These are phyloP conservation scores for Neoscelio sp. DNA, from an alignment of 2,888 invertebrate species.

Conservation along the genomic window DNA sequence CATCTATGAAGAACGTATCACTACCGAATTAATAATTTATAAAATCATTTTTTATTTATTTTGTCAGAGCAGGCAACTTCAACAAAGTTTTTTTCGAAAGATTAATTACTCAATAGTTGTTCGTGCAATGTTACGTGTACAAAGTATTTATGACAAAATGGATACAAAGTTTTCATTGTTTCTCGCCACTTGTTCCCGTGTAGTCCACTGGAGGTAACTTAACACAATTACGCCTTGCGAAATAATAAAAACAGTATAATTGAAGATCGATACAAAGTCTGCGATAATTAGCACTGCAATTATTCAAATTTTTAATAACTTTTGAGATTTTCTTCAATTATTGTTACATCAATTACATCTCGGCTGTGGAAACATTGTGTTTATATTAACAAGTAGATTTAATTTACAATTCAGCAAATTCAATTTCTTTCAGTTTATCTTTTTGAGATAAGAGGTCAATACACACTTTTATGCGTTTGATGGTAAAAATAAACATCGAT, in stretches of 20 bases:
- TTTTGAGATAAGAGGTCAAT: slow-evolving; percentile 24
- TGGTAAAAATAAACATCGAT: slow-evolving; percentile 53
- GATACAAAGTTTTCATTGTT: background rate
- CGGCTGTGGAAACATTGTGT: no score
- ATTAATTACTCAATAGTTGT: no score
- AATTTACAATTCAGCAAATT: slow-evolving; percentile 26
- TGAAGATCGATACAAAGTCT: no score
- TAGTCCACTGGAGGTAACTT: slow-evolving; percentile 5
- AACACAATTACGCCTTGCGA: slow-evolving; percentile 10
- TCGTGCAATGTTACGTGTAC: background rate
- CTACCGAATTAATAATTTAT: no score
- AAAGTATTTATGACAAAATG: slow-evolving; percentile 2
- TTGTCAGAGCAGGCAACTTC: no score
- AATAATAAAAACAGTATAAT: no score
- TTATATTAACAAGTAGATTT: slow-evolving; percentile 20
- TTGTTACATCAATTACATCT: no score
- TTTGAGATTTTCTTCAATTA: background rate
- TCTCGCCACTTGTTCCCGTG: background rate
- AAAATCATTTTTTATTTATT: no score
- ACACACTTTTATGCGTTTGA: slow-evolving; percentile 27
- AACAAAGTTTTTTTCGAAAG: no score
- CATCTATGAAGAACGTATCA: no score
- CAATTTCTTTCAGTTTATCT: slow-evolving; percentile 31
- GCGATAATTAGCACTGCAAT: no score
- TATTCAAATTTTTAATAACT: no score